Base-by-base conservation (phyloP, 2,888 invertebrate genomes). In the Frankliniella intonsa region DNA sequence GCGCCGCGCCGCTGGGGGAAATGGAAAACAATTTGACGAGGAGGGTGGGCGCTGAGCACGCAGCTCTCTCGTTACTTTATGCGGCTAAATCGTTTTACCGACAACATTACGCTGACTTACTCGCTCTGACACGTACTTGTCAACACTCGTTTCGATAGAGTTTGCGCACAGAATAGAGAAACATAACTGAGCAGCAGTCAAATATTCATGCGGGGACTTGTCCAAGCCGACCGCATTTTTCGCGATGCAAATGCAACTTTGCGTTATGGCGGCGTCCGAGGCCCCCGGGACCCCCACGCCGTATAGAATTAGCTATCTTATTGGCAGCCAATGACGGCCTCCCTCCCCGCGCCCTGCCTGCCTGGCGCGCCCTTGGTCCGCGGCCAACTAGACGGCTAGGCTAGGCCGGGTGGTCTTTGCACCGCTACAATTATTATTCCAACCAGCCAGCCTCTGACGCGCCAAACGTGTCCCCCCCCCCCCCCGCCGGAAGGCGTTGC, bases 271-370 rank as follows among this genome's bases (percentile, higher is more conserved):
- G 38, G 38, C 38, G 38, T 2, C 38, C 38, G 38, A 38, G 38
- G 38, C 38, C 14, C 55, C n/a, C n/a, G n/a, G n/a, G n/a, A n/a
- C n/a, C 5, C 69, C 10, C 22, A 12, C 10, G 10, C 1, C 69
- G 69, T 76, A 25, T 76, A 76, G 69, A 76, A 76, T 76, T 76
- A 76, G 69, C 69, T 25, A 76, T 76, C 69, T 76, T 76, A 76
- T 76, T 76, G 69, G 69, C 69, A 76, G 69, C 22, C 25, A 22
- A 25, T 62, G 62, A 62, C 62, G 62, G 14, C 14, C 55, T 14
- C 14, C 19, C 38, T 5, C 38, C 38, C 12, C 55, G 3, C 55
- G 55, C 55, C 62, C 17, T 62, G 14, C 17, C 14, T n/a, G 0
- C 62, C 62, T 62, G 62, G 5, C 38, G 38, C 38, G 38, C 38